These are phyloP conservation scores for Schizopygopsis malacanthus DNA, from an alignment of 2,797 vertebrate genomes.

Conservation along the genomic window DNA sequence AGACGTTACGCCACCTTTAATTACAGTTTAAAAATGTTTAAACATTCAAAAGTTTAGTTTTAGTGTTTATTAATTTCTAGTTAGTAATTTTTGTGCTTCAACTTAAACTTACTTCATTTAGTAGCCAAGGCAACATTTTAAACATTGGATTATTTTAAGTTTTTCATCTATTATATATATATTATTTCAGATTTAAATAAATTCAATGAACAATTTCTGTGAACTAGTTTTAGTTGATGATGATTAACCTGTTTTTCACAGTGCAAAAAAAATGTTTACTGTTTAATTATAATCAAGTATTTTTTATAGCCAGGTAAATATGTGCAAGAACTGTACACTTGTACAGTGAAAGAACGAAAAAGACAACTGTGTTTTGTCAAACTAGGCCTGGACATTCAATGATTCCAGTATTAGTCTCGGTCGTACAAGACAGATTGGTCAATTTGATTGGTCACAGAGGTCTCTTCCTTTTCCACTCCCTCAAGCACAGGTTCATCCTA, in stretches of 20 bases:
- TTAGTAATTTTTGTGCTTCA: too few species aligned
- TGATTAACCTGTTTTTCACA: neutral
- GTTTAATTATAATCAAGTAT: neutral
- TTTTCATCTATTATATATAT: neutral
- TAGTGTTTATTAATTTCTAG: neutral
- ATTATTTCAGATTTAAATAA: neutral
- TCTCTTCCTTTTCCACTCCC: constrained; percentile 33
- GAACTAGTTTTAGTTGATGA: neutral
- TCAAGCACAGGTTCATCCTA: constrained; percentile 77
- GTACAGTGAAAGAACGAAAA: constrained; percentile 4
- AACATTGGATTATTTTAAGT: neutral
- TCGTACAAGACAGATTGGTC: constrained; percentile 33
- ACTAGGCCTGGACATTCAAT: constrained; percentile 36
- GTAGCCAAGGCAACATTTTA: neutral
- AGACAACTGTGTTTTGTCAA: neutral
- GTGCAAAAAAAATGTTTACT: neutral
- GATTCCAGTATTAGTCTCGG: neutral
- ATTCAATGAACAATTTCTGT: neutral
- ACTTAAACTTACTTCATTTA: too few species aligned
- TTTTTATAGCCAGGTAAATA: neutral
- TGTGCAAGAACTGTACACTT: neutral
- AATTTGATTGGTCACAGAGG: constrained; percentile 55
- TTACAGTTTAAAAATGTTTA: neutral
- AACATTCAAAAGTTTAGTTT: neutral
- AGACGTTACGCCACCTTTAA: neutral